phyloP scores from a whole-genome alignment of 1,140 invertebrate genomes.

The Magallana gigas region DNA sequence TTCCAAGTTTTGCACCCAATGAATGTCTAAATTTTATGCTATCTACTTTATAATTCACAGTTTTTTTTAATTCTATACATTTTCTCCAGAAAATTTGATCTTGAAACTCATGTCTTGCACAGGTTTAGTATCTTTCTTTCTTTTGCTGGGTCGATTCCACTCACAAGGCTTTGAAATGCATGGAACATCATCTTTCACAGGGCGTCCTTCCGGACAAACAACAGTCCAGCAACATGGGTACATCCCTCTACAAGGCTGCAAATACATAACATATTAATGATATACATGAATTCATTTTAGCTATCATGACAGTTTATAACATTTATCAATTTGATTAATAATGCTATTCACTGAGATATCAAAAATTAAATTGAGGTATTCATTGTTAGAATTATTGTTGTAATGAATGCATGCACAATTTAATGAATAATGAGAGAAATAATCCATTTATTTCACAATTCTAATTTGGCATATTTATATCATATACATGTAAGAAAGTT shows the following conservation, averaged over 20 bases:
- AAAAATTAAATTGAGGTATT: not conserved
- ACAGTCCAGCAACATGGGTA: not conserved
- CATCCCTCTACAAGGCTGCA: conserved; percentile 12
- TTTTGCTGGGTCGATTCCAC: conserved; percentile 16
- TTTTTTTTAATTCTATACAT: conserved; percentile 42
- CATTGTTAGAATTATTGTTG: not conserved
- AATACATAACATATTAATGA: too few relatives aligned
- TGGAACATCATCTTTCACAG: not conserved
- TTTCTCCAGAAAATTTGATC: conserved; percentile 25
- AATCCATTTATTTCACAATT: conserved; percentile 19
- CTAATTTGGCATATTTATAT: conserved; percentile 16
- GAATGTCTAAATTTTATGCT: conserved; percentile 36
- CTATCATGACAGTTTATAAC: conserved; percentile 1
- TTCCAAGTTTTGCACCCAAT: conserved; percentile 42
- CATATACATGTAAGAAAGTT: not conserved
- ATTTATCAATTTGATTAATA: conserved; percentile 4
- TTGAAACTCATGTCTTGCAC: conserved; percentile 47
- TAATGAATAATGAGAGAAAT: not conserved
- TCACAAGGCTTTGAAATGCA: not conserved
- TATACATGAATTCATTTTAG: not conserved
- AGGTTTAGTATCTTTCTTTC: not conserved
- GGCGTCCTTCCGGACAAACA: not conserved
- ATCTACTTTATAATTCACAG: conserved; percentile 35
- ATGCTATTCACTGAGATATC: not conserved
- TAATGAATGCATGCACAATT: conserved; percentile 39